Percentiles rank a stretch among this genome's conserved stretches.
Conservation (phyloP, 2,888 invertebrate genomes). For the Taphrorychus bicolor region DNA sequence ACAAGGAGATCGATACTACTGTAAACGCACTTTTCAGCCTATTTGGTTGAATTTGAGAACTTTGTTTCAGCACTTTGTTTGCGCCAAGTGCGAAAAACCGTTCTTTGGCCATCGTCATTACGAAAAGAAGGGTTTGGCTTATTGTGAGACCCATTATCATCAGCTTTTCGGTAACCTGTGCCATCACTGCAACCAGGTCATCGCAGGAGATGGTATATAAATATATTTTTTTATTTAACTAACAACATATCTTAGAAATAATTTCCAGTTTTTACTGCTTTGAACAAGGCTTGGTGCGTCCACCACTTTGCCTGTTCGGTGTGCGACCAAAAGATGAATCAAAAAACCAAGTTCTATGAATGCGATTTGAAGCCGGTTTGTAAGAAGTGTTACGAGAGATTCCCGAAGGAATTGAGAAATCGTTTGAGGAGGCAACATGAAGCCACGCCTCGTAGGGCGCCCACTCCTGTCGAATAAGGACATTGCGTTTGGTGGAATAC, state of each 20-base stretch:
- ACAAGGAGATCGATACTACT: too few relatives aligned
- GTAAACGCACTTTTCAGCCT: too few relatives aligned
- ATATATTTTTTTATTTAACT: neutral
- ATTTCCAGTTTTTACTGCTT: constrained; percentile 87
- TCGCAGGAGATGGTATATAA: constrained; percentile 90
- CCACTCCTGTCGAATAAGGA: constrained; percentile 44
- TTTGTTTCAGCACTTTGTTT: constrained; percentile 90
- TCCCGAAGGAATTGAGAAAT: constrained; percentile 92
- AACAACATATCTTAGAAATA: neutral
- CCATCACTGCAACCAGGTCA: constrained; percentile 98
- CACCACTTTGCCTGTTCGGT: constrained; percentile 98
- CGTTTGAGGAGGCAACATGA: constrained; percentile 90
- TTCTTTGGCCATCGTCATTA: constrained; percentile 99
- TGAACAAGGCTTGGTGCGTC: constrained; percentile 99
- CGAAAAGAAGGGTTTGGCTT: constrained; percentile 97
- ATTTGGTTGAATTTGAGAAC: too few relatives aligned
- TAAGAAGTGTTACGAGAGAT: constrained; percentile 97
- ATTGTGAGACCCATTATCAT: constrained; percentile 99
- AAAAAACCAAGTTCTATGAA: constrained; percentile 98
- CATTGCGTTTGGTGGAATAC: too few relatives aligned
- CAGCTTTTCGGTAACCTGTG: constrained; percentile 98
- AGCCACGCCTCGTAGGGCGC: constrained; percentile 57
- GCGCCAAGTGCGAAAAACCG: constrained; percentile 99
- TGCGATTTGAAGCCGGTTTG: constrained; percentile 98
- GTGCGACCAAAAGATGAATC: constrained; percentile 95